Evolutionary conservation across 2,888 invertebrate genomes (phyloP).

Genomic region (Dilophus febrilis): DNA sequence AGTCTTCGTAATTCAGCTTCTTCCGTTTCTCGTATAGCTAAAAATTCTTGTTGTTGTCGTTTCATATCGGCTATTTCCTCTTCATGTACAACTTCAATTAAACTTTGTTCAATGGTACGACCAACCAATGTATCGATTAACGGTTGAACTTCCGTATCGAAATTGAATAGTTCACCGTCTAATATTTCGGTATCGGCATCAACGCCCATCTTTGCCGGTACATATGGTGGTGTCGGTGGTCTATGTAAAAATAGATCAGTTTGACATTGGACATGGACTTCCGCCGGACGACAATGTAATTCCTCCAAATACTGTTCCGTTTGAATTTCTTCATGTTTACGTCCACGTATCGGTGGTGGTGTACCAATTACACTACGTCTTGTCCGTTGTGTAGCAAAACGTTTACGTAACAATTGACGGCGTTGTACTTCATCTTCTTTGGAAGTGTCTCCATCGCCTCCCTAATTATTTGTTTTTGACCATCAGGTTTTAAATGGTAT

Average conservation of each 20-base stretch:
- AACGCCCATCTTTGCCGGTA: slow-evolving; percentile 62
- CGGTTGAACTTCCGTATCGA: slow-evolving; percentile 79
- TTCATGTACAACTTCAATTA: slow-evolving; percentile 82
- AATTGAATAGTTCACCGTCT: slow-evolving; percentile 86
- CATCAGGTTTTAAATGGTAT: too few species aligned
- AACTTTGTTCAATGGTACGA: slow-evolving; percentile 74
- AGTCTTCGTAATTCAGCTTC: slow-evolving; percentile 65
- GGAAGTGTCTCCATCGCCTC: slow-evolving; percentile 20
- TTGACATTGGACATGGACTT: slow-evolving; percentile 63
- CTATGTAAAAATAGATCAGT: slow-evolving; percentile 76
- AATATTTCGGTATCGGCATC: slow-evolving; percentile 75
- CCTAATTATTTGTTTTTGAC: too few species aligned
- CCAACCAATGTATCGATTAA: slow-evolving; percentile 79
- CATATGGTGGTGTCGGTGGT: slow-evolving; percentile 61
- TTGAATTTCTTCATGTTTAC: slow-evolving; percentile 74
- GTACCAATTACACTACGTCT: slow-evolving; percentile 33
- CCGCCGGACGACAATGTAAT: slow-evolving; percentile 56
- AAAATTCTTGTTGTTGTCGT: slow-evolving; percentile 37
- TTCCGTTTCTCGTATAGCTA: slow-evolving; percentile 55
- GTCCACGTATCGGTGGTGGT: slow-evolving; percentile 46
- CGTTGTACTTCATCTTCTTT: slow-evolving; percentile 36
- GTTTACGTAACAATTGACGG: slow-evolving; percentile 55
- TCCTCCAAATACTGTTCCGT: slow-evolving; percentile 83
- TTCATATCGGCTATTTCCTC: slow-evolving; percentile 72
- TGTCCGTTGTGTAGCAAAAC: slow-evolving; percentile 35